Conservation (phyloP, 2,113 vertebrate species). For the Struthio camelus region DNA sequence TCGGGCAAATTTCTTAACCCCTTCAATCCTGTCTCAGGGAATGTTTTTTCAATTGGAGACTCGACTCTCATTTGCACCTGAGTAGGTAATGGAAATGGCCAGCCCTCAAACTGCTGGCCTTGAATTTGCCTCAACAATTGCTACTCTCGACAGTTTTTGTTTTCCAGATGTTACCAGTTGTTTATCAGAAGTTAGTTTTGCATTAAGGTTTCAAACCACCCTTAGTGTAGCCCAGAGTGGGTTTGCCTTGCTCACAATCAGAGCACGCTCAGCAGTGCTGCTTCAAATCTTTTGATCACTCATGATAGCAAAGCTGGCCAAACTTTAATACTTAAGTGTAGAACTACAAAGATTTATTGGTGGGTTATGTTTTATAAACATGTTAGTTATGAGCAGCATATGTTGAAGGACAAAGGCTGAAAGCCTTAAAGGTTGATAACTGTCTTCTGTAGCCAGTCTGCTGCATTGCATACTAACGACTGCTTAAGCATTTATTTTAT, state of each 20-base stretch:
- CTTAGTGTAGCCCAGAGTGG: too few species aligned
- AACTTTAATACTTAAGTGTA: background rate
- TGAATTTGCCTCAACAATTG: too few species aligned
- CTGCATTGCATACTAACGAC: background rate
- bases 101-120: background rate
- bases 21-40: background rate
- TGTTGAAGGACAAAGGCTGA: background rate
- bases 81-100: accelerated
- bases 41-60: background rate
- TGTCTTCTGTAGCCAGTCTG: background rate
- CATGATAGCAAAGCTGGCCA: background rate
- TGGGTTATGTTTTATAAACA: too few species aligned
- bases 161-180: too few species aligned
- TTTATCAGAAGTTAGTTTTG: too few species aligned
- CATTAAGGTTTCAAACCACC: too few species aligned
- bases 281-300: background rate
- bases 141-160: too few species aligned
- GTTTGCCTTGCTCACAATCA: too few species aligned
- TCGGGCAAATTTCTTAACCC: background rate
- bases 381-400: background rate
- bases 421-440: background rate
- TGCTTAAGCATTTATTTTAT: background rate
- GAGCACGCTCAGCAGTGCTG: too few species aligned
- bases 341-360: background rate
- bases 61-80: background rate